Conservation (phyloP, 2,113 vertebrate genomes). For the Pedionomus torquatus region DNA sequence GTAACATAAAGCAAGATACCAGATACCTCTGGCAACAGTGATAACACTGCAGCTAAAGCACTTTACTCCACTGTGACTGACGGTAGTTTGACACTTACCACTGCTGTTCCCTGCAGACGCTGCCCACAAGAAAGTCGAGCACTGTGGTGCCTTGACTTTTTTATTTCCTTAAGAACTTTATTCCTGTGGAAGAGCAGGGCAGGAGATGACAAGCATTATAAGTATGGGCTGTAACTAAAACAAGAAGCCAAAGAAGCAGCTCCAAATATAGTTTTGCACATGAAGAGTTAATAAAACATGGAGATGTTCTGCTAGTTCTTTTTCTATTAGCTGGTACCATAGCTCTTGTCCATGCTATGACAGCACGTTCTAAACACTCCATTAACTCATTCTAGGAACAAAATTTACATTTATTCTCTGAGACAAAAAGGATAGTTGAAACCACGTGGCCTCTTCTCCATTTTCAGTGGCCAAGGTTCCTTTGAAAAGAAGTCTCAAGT, state of each 20-base stretch:
- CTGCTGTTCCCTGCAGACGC: constrained; percentile 25
- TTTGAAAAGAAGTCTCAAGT: background rate
- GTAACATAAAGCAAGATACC: background rate
- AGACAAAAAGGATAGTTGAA: background rate
- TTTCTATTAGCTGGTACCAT: background rate
- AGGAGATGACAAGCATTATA: background rate
- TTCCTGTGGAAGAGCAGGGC: constrained; percentile 47
- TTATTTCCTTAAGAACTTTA: constrained; percentile 61
- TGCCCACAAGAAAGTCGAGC: background rate
- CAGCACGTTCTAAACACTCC: background rate
- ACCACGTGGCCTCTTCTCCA: background rate
- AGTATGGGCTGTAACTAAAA: background rate
- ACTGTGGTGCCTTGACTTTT: background rate
- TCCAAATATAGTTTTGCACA: background rate
- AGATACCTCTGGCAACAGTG: background rate
- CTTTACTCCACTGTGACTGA: background rate
- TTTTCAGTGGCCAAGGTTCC: background rate
- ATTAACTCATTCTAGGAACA: background rate
- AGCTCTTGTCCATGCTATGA: background rate
- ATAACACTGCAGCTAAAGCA: background rate
- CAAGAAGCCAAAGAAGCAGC: background rate
- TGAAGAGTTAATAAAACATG: background rate
- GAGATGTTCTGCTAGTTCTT: background rate
- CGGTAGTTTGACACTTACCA: constrained; percentile 63
- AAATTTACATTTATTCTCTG: background rate